Conservation (phyloP, 2,113 vertebrate species). For the Dicerorhinus sumatrensis region DNA sequence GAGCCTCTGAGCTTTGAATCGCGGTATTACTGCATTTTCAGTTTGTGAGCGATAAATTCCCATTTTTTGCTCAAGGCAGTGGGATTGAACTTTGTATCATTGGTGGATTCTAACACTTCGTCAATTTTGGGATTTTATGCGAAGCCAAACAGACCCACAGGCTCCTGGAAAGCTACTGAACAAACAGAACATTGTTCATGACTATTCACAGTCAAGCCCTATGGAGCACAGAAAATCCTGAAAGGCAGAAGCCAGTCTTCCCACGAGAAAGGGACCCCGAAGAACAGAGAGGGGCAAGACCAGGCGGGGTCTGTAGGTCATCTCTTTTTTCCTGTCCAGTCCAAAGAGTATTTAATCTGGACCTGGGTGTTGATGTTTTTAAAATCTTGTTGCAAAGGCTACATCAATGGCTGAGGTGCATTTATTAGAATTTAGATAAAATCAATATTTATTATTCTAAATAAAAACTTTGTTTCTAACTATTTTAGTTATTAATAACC, state of each 20-base stretch:
- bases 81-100: neutral
- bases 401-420: rapidly evolving
- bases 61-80: neutral
- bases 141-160: neutral
- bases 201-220: neutral
- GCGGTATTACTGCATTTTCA: rapidly evolving
- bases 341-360: too few species aligned
- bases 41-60: rapidly evolving
- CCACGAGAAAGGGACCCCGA: rapidly evolving
- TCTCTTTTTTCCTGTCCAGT: neutral
- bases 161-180: neutral
- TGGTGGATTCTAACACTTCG: neutral
- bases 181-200: rapidly evolving
- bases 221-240: neutral
- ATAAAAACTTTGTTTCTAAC: neutral
- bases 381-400: neutral
- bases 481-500: neutral
- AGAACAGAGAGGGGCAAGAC: neutral
- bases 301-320: rapidly evolving
- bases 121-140: neutral
- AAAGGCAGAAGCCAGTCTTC: neutral
- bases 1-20: neutral
- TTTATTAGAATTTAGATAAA: neutral
- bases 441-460: neutral
- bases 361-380: too few species aligned